These are phyloP conservation scores for Cerceris ruficornis DNA, from an alignment of 2,888 invertebrate species.

Conservation along the genomic window DNA sequence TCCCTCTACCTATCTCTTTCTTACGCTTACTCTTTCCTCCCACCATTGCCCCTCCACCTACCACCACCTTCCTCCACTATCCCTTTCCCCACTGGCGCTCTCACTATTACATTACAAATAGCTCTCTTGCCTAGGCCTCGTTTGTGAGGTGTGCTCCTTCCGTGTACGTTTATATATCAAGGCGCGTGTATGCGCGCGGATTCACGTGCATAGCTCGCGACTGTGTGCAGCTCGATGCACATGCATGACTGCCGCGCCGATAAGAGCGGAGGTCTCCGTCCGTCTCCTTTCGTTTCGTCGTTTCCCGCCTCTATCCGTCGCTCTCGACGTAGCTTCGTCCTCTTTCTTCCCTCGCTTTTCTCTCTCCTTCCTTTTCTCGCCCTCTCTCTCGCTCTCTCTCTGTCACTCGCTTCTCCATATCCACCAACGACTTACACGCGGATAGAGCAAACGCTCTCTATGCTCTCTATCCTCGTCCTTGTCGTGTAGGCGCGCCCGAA, in stretches of 20 bases:
- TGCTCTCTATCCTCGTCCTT: slow-evolving; percentile 36
- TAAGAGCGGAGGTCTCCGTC: slow-evolving; percentile 24
- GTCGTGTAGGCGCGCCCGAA: slow-evolving; percentile 41
- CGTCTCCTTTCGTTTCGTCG: slow-evolving; percentile 6
- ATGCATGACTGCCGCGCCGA: slow-evolving; percentile 29
- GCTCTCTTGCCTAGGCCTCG: slow-evolving; percentile 73
- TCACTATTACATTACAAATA: slow-evolving; percentile 78
- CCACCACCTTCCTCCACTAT: slow-evolving; percentile 66
- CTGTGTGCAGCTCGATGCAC: slow-evolving; percentile 24
- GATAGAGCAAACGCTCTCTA: slow-evolving; percentile 21
- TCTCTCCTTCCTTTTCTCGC: slow-evolving; percentile 1
- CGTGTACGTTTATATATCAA: slow-evolving; percentile 36
- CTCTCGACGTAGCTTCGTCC: neutral
- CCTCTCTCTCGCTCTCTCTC: slow-evolving; percentile 34
- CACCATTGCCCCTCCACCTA: slow-evolving; percentile 58
- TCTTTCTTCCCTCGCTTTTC: neutral
- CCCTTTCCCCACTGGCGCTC: slow-evolving; percentile 74
- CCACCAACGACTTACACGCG: slow-evolving; percentile 16
- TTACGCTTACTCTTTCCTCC: slow-evolving; percentile 55
- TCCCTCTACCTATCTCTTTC: slow-evolving; percentile 44
- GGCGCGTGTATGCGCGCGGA: slow-evolving; percentile 27
- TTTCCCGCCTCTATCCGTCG: neutral
- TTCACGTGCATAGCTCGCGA: slow-evolving; percentile 3
- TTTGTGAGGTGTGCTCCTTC: slow-evolving; percentile 64
- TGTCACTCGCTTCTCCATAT: slow-evolving; percentile 12